phyloP scores from a whole-genome alignment of 2,888 invertebrate species.

The Cephus runcator region DNA sequence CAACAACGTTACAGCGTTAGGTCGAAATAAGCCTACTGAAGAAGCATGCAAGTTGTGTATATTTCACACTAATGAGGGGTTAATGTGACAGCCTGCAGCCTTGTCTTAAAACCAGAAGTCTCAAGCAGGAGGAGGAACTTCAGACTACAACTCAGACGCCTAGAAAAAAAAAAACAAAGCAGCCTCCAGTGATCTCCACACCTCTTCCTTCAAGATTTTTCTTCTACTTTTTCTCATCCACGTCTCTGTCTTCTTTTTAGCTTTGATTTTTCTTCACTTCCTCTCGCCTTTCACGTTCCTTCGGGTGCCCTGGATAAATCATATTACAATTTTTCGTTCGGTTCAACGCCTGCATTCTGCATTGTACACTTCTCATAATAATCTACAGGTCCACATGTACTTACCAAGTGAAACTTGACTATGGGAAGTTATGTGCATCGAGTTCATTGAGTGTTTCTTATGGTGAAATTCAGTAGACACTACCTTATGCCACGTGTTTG shows the following conservation, averaged over 20 bases:
- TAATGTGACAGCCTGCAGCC: constrained; percentile 38
- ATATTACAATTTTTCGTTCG: not conserved
- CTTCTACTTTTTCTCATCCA: not conserved
- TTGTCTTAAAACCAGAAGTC: constrained; percentile 31
- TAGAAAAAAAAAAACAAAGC: not conserved
- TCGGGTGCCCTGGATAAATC: not conserved
- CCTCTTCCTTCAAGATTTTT: not conserved
- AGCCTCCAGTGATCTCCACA: not conserved
- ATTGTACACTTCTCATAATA: not conserved
- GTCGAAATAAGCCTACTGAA: not conserved
- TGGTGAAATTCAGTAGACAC: not conserved
- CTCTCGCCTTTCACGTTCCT: not conserved
- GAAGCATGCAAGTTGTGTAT: constrained; percentile 3
- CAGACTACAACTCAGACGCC: constrained; percentile 23
- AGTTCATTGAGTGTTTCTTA: constrained; percentile 29
- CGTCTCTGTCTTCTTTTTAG: not conserved
- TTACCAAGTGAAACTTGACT: not conserved
- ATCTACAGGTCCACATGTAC: not conserved
- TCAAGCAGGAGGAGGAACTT: constrained; percentile 22
- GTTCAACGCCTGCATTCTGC: not conserved
- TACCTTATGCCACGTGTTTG: not conserved
- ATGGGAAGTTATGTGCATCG: constrained; percentile 4
- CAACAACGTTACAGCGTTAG: not conserved
- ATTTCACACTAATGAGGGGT: constrained; percentile 46
- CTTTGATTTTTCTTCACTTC: not conserved